phyloP scores from a whole-genome alignment of 2,797 vertebrate species.

The Aldrovandia affinis region DNA sequence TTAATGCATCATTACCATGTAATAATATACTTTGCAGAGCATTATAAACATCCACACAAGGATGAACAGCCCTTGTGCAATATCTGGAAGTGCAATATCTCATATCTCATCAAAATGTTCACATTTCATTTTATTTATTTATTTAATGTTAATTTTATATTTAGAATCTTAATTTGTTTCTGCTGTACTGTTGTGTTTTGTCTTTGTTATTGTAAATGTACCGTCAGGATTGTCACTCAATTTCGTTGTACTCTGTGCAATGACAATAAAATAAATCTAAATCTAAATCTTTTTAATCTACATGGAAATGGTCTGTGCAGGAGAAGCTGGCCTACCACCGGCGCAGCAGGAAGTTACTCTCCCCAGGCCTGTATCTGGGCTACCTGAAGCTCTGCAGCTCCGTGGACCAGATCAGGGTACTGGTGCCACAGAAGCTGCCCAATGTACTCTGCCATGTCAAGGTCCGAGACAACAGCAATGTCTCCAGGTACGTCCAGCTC shows the following conservation, averaged over 20 bases:
- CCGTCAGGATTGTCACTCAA: too few relatives aligned
- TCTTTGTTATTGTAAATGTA: too few relatives aligned
- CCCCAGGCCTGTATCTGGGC: slow-evolving; percentile 86
- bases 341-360: slow-evolving; percentile 78
- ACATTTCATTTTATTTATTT: too few relatives aligned
- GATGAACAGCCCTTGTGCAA: too few relatives aligned
- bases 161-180: too few relatives aligned
- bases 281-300: too few relatives aligned
- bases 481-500: slow-evolving; percentile 77
- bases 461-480: slow-evolving; percentile 84
- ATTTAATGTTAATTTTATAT: too few relatives aligned
- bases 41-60: not conserved
- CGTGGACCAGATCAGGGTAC: slow-evolving; percentile 87
- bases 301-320: slow-evolving; percentile 57
- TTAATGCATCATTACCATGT: not conserved
- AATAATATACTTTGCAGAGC: not conserved
- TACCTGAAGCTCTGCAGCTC: slow-evolving; percentile 91
- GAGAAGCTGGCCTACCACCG: slow-evolving; percentile 88
- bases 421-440: slow-evolving; percentile 87
- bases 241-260: too few relatives aligned
- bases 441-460: slow-evolving; percentile 89
- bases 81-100: too few relatives aligned
- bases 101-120: too few relatives aligned
- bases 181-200: too few relatives aligned
- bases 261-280: too few relatives aligned